Evolutionary conservation across 2,888 invertebrate genomes (phyloP), one percentile per base, ranked within the genome.

Genomic region (Listrodromus nycthemerus): DNA sequence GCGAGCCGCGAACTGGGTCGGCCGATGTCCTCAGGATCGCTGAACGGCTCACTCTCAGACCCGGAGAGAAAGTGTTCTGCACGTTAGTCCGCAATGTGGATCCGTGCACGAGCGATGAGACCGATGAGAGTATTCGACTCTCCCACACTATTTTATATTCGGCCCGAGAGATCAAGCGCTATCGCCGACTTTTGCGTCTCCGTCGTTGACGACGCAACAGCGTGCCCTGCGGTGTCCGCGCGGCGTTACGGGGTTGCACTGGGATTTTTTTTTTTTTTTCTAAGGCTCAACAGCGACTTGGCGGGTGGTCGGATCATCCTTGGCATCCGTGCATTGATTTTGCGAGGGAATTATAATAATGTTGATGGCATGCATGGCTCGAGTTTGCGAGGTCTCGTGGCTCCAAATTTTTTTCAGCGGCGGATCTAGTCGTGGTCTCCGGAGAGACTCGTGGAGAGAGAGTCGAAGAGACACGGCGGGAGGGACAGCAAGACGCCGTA

Each of bases 11-110:
- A 80, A 69, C 74, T 75, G 63, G 80, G 75, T 75, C 75, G 63
- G 50, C 67, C 63, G 52, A 80, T 63, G 80, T 80, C 80, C 75
- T 63, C 61, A 69, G 75, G 69, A 80, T 74, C 67, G 65, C 21
- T 61, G 58, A 61, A 61, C 58, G 58, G 27, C 58, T 61, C 58
- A 27, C 27, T 30, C 58, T n/a, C 58, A 61, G 58, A 13, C 58
- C 41, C 58, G 16, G 58, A 61, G 58, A 61, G 58, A 61, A 61
- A 61, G 58, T 61, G 58, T 30, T 61, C 58, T 16, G 30, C 27
- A 7, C 50, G 58, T 61, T 61, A 30, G 1, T 5, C 27, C 16
- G 27, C 1, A 16, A 13, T 61, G 27, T 30, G 30, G 19, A 19
- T 27, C 30, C 58, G 27, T 61, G 58, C 27, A n/a, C 16, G 58